phyloP scores from a whole-genome alignment of 2,888 invertebrate species.

The Nasonovia ribisnigri region DNA sequence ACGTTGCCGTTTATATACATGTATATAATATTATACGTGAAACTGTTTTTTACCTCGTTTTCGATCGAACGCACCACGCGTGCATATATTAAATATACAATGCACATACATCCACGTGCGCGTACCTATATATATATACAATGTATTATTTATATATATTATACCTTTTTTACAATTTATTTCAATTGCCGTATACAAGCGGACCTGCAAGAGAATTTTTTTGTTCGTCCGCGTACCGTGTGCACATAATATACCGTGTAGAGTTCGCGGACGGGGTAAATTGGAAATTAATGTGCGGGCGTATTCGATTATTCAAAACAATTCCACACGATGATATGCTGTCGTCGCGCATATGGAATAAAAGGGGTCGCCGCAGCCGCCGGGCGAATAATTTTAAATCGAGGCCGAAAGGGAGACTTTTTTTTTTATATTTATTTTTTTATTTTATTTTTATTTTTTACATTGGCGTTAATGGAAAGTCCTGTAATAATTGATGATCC shows the following conservation, averaged over 20 bases:
- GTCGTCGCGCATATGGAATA: conserved; percentile 25
- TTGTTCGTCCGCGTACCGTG: not conserved
- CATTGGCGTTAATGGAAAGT: conserved; percentile 61
- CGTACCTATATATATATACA: no score
- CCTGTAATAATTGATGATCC: conserved; percentile 63
- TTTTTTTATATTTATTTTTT: conserved; percentile 24
- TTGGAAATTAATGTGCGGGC: conserved; percentile 49
- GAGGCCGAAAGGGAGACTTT: conserved; percentile 31
- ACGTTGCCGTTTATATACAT: not conserved
- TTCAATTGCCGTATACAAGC: conserved; percentile 6
- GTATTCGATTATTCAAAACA: conserved; percentile 59
- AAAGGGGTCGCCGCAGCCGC: conserved; percentile 44
- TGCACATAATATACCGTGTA: not conserved
- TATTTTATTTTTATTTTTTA: conserved; percentile 32
- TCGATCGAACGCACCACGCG: not conserved
- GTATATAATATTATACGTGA: not conserved
- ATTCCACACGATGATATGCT: conserved; percentile 52
- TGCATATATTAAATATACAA: not conserved
- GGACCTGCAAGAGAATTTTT: conserved; percentile 12
- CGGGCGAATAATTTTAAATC: conserved; percentile 53
- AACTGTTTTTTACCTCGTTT: conserved; percentile 3
- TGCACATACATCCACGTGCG: not conserved
- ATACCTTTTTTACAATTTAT: conserved; percentile 26
- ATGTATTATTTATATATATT: not conserved
- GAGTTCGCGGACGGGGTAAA: not conserved